Evolutionary conservation across 2,797 vertebrate genomes (phyloP).

Genomic region (Poeciliopsis paucimaculata): DNA sequence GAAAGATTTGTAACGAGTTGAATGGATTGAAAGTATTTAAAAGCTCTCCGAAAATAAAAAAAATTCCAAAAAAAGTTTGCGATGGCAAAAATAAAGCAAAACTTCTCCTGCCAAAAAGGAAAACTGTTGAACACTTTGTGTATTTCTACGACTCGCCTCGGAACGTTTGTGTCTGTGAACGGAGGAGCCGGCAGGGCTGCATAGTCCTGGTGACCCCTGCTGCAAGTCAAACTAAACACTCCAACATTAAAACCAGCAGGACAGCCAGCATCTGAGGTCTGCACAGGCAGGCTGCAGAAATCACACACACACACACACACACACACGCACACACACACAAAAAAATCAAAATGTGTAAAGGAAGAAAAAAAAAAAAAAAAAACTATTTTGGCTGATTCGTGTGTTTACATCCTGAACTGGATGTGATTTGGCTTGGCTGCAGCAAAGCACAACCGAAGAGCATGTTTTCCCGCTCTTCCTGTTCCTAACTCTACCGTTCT

Average conservation of each 20-base stretch:
- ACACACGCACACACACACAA: constrained; percentile 50
- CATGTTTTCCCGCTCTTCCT: constrained; percentile 51
- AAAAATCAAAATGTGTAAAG: constrained; percentile 72
- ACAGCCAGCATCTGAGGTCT: constrained; percentile 50
- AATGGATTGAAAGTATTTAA: background rate
- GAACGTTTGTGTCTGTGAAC: constrained; percentile 10
- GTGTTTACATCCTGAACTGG: constrained; percentile 79
- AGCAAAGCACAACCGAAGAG: constrained; percentile 54
- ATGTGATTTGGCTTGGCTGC: constrained; percentile 64
- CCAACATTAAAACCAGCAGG: constrained; percentile 37
- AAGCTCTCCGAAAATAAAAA: background rate
- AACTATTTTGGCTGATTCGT: constrained; percentile 68
- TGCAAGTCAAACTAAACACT: constrained; percentile 63
- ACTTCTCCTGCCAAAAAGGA: background rate
- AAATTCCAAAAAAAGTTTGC: background rate
- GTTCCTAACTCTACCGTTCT: constrained; percentile 27
- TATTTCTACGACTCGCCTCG: background rate
- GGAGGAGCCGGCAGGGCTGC: constrained; percentile 22
- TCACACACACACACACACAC: constrained; percentile 45
- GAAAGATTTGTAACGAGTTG: background rate
- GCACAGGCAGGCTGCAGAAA: constrained; percentile 58
- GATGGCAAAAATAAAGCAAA: background rate
- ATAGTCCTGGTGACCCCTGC: constrained; percentile 56
- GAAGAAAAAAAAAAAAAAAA: constrained; percentile 34
- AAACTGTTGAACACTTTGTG: background rate